Conservation (phyloP, 2,888 invertebrate species). For the Diarsia mendica region DNA sequence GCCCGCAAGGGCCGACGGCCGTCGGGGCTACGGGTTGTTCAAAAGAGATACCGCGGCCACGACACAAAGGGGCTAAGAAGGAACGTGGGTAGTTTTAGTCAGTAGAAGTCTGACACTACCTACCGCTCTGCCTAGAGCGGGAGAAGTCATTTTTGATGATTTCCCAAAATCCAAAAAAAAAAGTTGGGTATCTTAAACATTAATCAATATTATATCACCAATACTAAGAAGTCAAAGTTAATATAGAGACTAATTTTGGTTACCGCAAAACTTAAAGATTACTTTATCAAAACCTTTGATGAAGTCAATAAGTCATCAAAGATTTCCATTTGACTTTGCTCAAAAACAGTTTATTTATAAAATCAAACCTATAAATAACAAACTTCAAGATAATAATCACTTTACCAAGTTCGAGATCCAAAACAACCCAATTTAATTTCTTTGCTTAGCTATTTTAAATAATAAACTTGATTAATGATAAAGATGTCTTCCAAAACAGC, state of each 20-base stretch:
- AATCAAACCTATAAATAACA: conserved; percentile 9
- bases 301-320: neutral
- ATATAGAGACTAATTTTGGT: neutral
- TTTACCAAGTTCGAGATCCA: conserved; percentile 4
- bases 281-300: neutral
- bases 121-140: too few species aligned
- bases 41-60: too few species aligned
- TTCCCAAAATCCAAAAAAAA: too few species aligned
- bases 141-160: too few species aligned
- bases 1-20: too few species aligned
- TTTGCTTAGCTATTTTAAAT: conserved; percentile 20
- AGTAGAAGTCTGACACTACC: too few species aligned
- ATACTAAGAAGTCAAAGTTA: neutral
- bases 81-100: too few species aligned
- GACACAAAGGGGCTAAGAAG: too few species aligned
- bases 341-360: conserved; percentile 3
- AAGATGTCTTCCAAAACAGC: conserved; percentile 29
- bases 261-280: neutral
- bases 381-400: conserved; percentile 19
- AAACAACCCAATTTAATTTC: conserved; percentile 35
- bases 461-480: conserved; percentile 44
- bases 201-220: neutral
- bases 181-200: too few species aligned
- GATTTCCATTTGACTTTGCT: neutral
- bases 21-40: too few species aligned